Conservation (phyloP, 2,113 vertebrate genomes). For the Garra rufa region DNA sequence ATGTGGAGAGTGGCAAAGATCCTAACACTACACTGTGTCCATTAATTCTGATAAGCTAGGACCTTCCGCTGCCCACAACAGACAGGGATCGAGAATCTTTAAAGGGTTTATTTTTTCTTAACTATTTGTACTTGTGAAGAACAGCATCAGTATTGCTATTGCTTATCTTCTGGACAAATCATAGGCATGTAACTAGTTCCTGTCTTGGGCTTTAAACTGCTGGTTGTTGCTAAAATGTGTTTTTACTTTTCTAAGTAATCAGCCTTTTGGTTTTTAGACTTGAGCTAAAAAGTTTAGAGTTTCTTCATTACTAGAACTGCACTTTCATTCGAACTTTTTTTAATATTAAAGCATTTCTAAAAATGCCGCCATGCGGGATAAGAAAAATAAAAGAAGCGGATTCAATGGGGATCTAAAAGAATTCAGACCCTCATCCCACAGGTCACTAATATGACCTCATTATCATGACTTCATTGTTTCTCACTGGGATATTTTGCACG, state of each 20-base stretch:
- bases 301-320: no score
- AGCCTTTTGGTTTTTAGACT: no score
- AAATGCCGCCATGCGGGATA: not conserved
- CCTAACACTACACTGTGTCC: slow-evolving; percentile 39
- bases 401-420: not conserved
- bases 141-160: not conserved
- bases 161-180: not conserved
- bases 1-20: slow-evolving; percentile 40
- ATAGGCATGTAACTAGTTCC: not conserved
- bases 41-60: slow-evolving; percentile 31
- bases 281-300: no score
- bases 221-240: not conserved
- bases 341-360: not conserved
- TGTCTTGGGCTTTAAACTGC: not conserved
- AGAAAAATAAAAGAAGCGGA: not conserved
- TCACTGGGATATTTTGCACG: slow-evolving; percentile 19
- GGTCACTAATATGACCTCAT: slow-evolving; percentile 41
- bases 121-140: not conserved
- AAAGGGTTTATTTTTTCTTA: not conserved
- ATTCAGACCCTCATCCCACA: not conserved
- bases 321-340: no score
- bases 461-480: slow-evolving; percentile 27
- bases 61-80: not conserved
- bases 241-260: not conserved
- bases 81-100: not conserved